These are phyloP conservation scores for Manis javanica DNA, from an alignment of 2,797 vertebrate species.

Conservation along the genomic window DNA sequence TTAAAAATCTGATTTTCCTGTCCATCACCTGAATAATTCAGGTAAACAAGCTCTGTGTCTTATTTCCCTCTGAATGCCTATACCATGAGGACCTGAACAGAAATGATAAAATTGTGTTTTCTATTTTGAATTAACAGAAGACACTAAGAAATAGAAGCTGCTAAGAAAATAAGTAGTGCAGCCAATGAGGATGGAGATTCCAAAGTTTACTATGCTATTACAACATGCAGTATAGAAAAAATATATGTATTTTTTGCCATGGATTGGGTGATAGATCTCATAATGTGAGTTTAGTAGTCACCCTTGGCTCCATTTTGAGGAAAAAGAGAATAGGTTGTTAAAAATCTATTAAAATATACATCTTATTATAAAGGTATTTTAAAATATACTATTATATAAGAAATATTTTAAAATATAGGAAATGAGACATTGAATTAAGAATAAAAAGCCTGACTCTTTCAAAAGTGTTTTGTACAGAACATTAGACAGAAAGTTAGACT, in stretches of 20 bases:
- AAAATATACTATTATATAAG: not conserved
- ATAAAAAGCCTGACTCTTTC: not conserved
- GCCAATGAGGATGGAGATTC: not conserved
- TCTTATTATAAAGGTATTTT: conserved; percentile 18
- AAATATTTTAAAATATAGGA: not conserved
- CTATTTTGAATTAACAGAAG: not conserved
- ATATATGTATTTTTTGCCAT: not conserved
- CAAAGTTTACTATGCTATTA: not conserved
- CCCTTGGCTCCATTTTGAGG: not conserved
- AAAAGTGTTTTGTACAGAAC: not conserved
- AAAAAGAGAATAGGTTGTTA: not conserved
- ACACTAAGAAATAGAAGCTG: not conserved
- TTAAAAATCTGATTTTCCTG: not conserved
- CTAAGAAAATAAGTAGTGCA: not conserved
- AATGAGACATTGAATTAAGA: not conserved
- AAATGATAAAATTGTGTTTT: not conserved
- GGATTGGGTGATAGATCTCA: not conserved
- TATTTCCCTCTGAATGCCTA: not conserved
- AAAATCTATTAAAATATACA: not conserved
- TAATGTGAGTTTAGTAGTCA: not conserved
- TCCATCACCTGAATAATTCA: not conserved
- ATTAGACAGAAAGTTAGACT: not conserved
- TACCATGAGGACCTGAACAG: not conserved
- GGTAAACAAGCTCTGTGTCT: not conserved
- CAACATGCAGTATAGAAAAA: not conserved